These are phyloP conservation scores for Elachura formosa DNA, from an alignment of 2,113 vertebrate genomes.

Conservation along the genomic window DNA sequence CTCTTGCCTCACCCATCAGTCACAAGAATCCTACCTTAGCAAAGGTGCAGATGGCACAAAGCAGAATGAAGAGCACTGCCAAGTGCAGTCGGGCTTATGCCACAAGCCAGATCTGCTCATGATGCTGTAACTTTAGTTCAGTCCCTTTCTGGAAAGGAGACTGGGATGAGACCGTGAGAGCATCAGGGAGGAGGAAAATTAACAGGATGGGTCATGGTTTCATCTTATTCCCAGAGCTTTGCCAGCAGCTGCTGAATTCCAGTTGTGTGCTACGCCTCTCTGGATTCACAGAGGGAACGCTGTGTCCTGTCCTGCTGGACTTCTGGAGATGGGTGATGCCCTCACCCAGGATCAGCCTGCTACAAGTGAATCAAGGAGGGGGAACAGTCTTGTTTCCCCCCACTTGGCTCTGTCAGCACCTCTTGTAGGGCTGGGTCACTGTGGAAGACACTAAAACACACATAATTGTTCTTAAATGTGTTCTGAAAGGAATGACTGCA, in stretches of 20 bases:
- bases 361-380: rapidly evolving
- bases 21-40: not conserved
- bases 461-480: not conserved
- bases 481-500: not conserved
- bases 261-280: rapidly evolving
- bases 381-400: not conserved
- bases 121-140: not conserved
- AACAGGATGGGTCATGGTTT: not conserved
- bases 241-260: not conserved
- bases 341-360: rapidly evolving
- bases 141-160: not conserved
- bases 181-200: not conserved
- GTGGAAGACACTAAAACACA: not conserved
- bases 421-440: not conserved
- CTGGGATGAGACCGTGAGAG: not conserved
- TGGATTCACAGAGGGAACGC: not conserved
- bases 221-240: not conserved
- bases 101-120: not conserved
- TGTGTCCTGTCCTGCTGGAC: too few species aligned
- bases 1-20: not conserved
- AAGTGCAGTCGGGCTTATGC: too few species aligned
- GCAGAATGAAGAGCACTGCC: not conserved
- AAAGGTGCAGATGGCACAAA: not conserved
- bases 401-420: not conserved
- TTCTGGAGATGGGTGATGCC: rapidly evolving